Evolutionary conservation across 1,140 invertebrate species (phyloP).

Genomic region (Drosophila dunni): DNA sequence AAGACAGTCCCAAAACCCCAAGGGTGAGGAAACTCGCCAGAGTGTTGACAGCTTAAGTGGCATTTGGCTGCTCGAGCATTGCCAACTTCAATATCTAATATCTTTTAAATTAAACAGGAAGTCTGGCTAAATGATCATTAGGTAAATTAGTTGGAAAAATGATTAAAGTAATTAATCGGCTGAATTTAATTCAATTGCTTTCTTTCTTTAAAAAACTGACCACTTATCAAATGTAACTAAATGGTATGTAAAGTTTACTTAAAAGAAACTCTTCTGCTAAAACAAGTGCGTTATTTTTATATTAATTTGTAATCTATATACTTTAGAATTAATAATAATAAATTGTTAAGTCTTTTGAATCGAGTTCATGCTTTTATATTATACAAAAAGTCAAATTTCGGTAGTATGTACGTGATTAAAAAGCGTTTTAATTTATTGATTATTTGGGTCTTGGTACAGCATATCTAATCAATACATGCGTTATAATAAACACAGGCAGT

Average conservation of each 20-base stretch:
- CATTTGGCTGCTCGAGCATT: constrained; percentile 66
- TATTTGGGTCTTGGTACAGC: constrained; percentile 38
- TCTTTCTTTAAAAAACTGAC: too few species aligned
- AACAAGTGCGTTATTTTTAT: too few species aligned
- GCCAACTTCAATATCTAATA: constrained; percentile 46
- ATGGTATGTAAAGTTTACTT: too few species aligned
- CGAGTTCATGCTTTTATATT: not conserved
- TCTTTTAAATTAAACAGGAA: constrained; percentile 19
- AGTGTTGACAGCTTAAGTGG: constrained; percentile 79
- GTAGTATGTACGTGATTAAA: constrained; percentile 14
- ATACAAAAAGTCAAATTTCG: not conserved
- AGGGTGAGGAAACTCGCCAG: constrained; percentile 32
- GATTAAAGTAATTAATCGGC: not conserved
- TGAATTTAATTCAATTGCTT: not conserved
- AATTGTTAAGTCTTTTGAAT: too few species aligned
- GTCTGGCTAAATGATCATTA: constrained; percentile 5
- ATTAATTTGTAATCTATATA: too few species aligned
- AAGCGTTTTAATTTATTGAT: constrained; percentile 45
- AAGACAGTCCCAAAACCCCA: constrained; percentile 5
- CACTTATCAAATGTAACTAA: too few species aligned
- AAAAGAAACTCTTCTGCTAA: too few species aligned
- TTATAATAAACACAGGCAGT: constrained; percentile 9
- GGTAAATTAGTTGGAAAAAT: not conserved
- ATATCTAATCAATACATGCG: constrained; percentile 37
- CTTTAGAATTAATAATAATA: too few species aligned